Conservation (phyloP, 2,113 vertebrate genomes). For the Sitta europaea region DNA sequence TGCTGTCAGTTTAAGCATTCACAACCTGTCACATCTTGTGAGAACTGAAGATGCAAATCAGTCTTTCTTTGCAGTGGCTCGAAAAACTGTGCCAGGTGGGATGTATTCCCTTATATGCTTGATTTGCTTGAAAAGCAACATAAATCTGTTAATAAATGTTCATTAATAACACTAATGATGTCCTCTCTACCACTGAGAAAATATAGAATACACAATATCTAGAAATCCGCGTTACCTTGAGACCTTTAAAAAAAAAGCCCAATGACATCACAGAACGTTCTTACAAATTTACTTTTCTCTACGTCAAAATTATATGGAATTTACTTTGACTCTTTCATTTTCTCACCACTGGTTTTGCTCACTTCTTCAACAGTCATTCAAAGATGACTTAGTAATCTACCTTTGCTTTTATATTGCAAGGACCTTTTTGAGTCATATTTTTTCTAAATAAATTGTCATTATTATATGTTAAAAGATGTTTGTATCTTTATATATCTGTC, state of each 20-base stretch:
- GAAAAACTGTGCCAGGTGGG: neutral
- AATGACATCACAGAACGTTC: neutral
- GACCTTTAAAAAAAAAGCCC: neutral
- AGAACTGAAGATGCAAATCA: slow-evolving; percentile 11
- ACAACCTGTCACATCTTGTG: slow-evolving; percentile 4
- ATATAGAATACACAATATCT: neutral
- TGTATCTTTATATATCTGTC: neutral
- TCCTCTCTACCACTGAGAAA: neutral
- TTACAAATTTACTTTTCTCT: neutral
- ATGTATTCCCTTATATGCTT: neutral
- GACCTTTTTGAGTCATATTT: neutral
- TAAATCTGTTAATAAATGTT: neutral
- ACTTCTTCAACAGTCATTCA: neutral
- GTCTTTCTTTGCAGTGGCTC: neutral
- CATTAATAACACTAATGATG: neutral
- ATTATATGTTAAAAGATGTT: neutral
- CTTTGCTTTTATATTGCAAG: neutral
- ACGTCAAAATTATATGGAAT: neutral
- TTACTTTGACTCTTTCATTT: neutral
- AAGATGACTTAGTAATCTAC: neutral
- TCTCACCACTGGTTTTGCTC: neutral
- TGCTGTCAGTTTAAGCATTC: slow-evolving; percentile 45
- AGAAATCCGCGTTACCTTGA: neutral
- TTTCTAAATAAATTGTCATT: neutral
- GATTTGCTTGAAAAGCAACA: neutral